These are phyloP conservation scores for Standfussiana lucernea DNA, from an alignment of 2,888 invertebrate species.

Conservation along the genomic window DNA sequence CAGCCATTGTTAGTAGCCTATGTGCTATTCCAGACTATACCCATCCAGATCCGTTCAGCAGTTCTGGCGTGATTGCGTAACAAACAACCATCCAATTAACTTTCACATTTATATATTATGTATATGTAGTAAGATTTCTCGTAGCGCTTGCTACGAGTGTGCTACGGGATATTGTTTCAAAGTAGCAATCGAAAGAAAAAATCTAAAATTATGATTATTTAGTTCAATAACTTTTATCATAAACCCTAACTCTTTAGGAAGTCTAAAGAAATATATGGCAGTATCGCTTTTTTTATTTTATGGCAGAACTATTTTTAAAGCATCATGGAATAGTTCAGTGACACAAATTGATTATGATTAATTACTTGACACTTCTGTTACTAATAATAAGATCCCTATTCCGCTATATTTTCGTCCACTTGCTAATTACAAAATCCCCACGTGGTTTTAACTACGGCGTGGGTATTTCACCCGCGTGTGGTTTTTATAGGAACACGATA, in stretches of 20 bases:
- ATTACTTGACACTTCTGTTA: conserved; percentile 27
- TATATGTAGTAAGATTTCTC: not conserved
- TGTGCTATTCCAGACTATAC: not conserved
- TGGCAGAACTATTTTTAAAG: conserved; percentile 18
- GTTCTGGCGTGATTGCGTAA: too few relatives aligned
- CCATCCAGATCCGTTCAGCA: too few relatives aligned
- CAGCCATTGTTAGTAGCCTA: not conserved
- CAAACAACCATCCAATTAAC: not conserved
- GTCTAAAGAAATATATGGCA: not conserved
- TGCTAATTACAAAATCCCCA: conserved; percentile 51
- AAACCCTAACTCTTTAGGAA: not conserved
- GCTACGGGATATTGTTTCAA: not conserved
- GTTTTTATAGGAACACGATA: conserved; percentile 15
- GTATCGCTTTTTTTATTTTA: not conserved
- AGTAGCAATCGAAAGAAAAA: not conserved
- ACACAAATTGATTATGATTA: conserved; percentile 53
- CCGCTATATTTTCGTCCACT: conserved; percentile 21
- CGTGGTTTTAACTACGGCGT: conserved; percentile 30
- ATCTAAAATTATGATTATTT: not conserved
- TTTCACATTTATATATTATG: not conserved
- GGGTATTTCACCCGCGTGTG: conserved; percentile 20
- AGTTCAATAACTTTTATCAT: not conserved
- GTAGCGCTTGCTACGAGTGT: conserved; percentile 9
- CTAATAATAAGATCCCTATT: conserved; percentile 27
- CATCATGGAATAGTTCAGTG: conserved; percentile 29